phyloP scores from a whole-genome alignment of 2,113 vertebrate species.

The Bubo blakistoni region DNA sequence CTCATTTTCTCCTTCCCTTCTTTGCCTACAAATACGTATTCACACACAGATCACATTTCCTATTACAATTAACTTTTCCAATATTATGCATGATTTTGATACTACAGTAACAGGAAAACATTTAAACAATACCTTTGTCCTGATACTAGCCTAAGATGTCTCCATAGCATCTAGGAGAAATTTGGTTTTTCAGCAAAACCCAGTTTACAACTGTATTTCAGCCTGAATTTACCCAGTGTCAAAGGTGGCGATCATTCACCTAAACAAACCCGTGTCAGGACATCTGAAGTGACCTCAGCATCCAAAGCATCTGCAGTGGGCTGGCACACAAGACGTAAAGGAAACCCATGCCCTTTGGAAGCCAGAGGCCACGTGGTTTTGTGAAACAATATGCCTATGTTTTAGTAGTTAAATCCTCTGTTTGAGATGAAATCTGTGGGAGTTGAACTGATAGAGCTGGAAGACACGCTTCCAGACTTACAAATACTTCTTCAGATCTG shows the following conservation, averaged over 20 bases:
- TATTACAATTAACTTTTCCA: background rate
- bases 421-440: background rate
- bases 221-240: background rate
- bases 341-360: background rate
- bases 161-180: background rate
- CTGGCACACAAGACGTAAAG: background rate
- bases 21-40: background rate
- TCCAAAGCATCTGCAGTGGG: background rate
- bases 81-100: background rate
- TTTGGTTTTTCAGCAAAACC: background rate
- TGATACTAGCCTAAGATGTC: background rate
- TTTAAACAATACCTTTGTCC: background rate
- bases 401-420: background rate
- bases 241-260: background rate
- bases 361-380: background rate
- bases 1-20: background rate
- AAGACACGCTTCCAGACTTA: background rate
- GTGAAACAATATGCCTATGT: background rate
- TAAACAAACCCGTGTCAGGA: background rate
- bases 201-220: background rate
- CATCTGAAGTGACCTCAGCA: background rate
- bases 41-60: background rate
- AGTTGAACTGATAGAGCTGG: background rate
- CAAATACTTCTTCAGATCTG: background rate
- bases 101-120: background rate